These are phyloP conservation scores for Brachionus plicatilis DNA, from an alignment of 1,140 invertebrate genomes.

Conservation along the genomic window DNA sequence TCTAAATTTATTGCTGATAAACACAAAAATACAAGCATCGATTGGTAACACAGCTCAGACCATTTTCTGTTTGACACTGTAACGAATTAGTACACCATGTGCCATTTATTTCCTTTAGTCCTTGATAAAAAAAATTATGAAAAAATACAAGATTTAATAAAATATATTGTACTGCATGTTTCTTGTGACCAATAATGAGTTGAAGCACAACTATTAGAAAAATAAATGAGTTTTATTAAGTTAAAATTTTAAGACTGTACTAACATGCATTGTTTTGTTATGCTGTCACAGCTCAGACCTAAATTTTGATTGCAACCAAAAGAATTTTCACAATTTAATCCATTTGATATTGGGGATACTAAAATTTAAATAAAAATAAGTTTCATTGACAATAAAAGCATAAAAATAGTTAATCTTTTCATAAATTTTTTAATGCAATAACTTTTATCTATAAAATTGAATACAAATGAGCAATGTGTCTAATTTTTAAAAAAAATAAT, in stretches of 20 bases:
- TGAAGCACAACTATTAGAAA: background rate
- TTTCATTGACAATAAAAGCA: too few species aligned
- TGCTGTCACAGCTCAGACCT: background rate
- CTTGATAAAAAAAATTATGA: background rate
- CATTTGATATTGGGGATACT: background rate
- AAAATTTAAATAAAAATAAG: background rate
- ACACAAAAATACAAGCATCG: background rate
- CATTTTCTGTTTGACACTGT: conserved; percentile 32
- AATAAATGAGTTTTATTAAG: too few species aligned
- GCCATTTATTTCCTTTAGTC: background rate
- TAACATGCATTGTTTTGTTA: background rate
- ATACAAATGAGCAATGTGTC: too few species aligned
- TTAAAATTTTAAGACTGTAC: background rate
- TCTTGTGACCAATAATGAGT: background rate
- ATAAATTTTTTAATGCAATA: too few species aligned
- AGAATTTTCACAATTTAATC: conserved; percentile 32
- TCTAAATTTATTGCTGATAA: too few species aligned
- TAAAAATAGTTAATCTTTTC: too few species aligned
- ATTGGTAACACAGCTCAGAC: background rate
- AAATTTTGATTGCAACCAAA: background rate
- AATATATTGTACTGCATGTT: background rate
- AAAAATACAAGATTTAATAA: background rate
- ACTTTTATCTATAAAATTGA: too few species aligned
- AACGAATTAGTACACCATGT: background rate
- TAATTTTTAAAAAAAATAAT: too few species aligned